Evolutionary conservation across 2,888 invertebrate genomes (phyloP), one percentile per base, ranked within the genome.

Genomic region (Rhodophaea formosa): DNA sequence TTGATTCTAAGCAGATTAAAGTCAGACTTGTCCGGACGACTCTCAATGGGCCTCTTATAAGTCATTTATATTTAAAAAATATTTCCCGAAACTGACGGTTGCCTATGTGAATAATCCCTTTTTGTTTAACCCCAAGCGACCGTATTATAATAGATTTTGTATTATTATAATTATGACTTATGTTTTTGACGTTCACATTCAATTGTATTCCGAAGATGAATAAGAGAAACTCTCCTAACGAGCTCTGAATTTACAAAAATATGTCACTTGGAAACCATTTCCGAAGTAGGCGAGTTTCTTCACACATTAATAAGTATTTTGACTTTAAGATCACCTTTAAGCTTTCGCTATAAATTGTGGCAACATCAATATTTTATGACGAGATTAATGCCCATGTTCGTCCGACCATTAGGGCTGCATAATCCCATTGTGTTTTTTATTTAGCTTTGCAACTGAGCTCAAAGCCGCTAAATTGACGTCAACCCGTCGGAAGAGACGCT

Each of bases 381-480:
- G 83, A 85, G 84, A 86, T 89, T 86, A 90, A 91, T 90, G 90
- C 88, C 89, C 88, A 87, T 90, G 90, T 90, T 88, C 75, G 82
- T 82, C 62, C 72, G 82, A 77, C 88, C 90, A 90, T 88, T 90
- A 88, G 84, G 84, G 76, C 79, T 76, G 85, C 76, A 86, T 88
- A 89, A 90, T 85, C 72, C 88, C 80, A 89, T 90, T 90, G 88
- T 90, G 73, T 84, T 88, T 88, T 84, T 87, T 86, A 77, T 76
- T 72, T 59, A 65, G 67, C 79, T 81, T 80, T 82, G 76, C 81
- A 74, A 76, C 74, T 72, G 67, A 71, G 64, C 72, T 77, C 73
- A 72, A 72, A 75, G 80, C 84, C 84, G 82, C 82, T 78, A 82
- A 84, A 83, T 84, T 80, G 83, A 84, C 80, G 78, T 81, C 77